Conservation (phyloP, 35 echinoderm and acorn worm genomes). For the Ophioderma brevispina region DNA sequence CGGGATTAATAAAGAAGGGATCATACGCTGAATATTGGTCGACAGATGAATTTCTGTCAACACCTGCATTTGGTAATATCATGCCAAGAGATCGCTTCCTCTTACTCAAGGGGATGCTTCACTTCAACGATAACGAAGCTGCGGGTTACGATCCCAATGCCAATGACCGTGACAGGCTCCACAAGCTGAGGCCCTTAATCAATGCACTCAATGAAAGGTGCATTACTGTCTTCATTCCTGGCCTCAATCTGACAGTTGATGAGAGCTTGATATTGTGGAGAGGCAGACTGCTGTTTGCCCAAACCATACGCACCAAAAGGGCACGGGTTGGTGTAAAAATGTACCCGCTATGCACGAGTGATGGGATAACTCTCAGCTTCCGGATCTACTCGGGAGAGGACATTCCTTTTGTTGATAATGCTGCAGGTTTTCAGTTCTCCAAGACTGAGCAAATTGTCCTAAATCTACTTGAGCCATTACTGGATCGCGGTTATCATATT, state of each 20-base stretch:
- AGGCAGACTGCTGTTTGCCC: background rate
- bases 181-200: slow-evolving; percentile 18
- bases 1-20: slow-evolving; percentile 13
- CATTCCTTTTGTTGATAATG: background rate
- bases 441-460: slow-evolving; percentile 25
- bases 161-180: slow-evolving; percentile 1
- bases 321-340: background rate
- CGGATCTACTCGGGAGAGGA: background rate
- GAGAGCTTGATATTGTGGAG: background rate
- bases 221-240: background rate
- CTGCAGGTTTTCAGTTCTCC: background rate
- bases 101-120: background rate
- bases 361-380: background rate
- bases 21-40: slow-evolving; percentile 14
- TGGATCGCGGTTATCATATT: slow-evolving; percentile 9
- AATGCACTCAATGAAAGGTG: slow-evolving; percentile 17
- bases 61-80: background rate
- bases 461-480: slow-evolving; percentile 22
- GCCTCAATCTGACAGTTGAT: background rate
- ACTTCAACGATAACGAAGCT: slow-evolving; percentile 25
- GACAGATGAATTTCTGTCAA: background rate
- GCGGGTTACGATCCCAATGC: slow-evolving; percentile 31
- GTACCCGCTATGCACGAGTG: background rate
- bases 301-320: background rate
- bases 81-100: slow-evolving; percentile 12